phyloP scores from a whole-genome alignment of 2,797 vertebrate genomes.

The Poecilia gillii region DNA sequence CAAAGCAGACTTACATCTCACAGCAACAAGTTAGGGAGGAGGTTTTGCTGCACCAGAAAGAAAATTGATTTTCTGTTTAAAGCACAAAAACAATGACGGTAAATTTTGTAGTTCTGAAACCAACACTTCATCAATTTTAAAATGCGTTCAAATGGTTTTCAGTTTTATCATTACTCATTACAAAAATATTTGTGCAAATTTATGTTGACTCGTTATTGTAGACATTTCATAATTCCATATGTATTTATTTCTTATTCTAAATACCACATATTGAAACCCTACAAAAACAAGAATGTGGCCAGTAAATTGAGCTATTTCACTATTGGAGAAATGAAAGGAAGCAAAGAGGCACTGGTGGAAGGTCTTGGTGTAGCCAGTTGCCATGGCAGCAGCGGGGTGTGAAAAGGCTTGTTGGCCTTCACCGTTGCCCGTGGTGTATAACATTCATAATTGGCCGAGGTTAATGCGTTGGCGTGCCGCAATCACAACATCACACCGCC shows the following conservation, averaged over 20 bases:
- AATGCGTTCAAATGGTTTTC: not conserved
- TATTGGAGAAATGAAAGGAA: slow-evolving; percentile 44
- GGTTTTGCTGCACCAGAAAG: not conserved
- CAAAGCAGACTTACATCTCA: not conserved
- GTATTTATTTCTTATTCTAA: slow-evolving; percentile 2
- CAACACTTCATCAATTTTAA: not conserved
- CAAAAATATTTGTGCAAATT: not conserved
- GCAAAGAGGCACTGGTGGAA: slow-evolving; percentile 35
- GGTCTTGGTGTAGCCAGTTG: slow-evolving; percentile 73
- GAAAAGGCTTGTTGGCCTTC: slow-evolving; percentile 74
- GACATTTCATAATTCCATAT: not conserved
- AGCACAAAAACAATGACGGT: not conserved
- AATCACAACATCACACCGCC: slow-evolving; percentile 69
- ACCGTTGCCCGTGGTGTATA: slow-evolving; percentile 69
- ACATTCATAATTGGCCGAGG: slow-evolving; percentile 79
- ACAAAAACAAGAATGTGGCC: not conserved
- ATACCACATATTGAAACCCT: not conserved
- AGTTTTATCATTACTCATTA: not conserved
- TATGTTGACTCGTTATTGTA: not conserved
- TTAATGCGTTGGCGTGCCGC: slow-evolving; percentile 76
- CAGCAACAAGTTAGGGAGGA: not conserved
- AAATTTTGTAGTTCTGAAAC: not conserved
- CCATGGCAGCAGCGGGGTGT: slow-evolving; percentile 78
- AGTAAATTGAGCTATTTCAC: slow-evolving; percentile 29
- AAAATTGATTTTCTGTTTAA: not conserved